phyloP scores from a whole-genome alignment of 92 coral and sea anemone species.

The Scolanthus callimorphus region DNA sequence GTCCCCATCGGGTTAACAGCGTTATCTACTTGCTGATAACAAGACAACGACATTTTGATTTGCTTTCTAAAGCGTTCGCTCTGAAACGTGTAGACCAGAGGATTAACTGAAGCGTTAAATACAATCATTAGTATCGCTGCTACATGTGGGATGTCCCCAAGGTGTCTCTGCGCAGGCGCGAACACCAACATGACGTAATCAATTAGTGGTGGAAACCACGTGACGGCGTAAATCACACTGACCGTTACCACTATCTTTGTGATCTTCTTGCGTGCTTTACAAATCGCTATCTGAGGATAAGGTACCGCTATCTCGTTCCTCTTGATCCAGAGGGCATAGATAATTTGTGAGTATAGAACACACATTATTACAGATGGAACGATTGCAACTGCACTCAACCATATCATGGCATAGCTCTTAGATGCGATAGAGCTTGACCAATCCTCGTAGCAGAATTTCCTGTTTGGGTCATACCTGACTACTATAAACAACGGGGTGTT shows the following conservation, averaged over 20 bases:
- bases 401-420: conserved; percentile 9
- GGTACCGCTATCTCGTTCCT: not conserved
- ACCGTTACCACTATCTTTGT: conserved; percentile 27
- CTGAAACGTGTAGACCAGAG: conserved; percentile 39
- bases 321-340: conserved; percentile 31
- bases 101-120: conserved; percentile 36
- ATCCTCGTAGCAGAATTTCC: conserved; percentile 3
- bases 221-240: conserved; percentile 21
- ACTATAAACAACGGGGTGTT: conserved; percentile 23
- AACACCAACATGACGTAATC: conserved; percentile 22
- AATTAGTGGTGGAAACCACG: conserved; percentile 37
- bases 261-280: conserved; percentile 25
- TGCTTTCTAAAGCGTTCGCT: conserved; percentile 33
- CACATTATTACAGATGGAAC: conserved; percentile 13
- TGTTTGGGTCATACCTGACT: conserved; percentile 4
- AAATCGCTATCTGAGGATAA: conserved; percentile 4
- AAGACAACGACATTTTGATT: conserved; percentile 6
- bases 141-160: conserved; percentile 22
- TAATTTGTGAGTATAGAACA: conserved; percentile 20
- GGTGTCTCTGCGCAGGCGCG: conserved; percentile 17
- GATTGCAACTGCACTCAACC: conserved; percentile 21
- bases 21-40: conserved; percentile 7
- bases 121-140: conserved; percentile 25
- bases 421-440: conserved; percentile 14
- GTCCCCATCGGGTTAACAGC: conserved; percentile 4